These are phyloP conservation scores for Podilymbus podiceps DNA, from an alignment of 2,113 vertebrate genomes.

Conservation along the genomic window DNA sequence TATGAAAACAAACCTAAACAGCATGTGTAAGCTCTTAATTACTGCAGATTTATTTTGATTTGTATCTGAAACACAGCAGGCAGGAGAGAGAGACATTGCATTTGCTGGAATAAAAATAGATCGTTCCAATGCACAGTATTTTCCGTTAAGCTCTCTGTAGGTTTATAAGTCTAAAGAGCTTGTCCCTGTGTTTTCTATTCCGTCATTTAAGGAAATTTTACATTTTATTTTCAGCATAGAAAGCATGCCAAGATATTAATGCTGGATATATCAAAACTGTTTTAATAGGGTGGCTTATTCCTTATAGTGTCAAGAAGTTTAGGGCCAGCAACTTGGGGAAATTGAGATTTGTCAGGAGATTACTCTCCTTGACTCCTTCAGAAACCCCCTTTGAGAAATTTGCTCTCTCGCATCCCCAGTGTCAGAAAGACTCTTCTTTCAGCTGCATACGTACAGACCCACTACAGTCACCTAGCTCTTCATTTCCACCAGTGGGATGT, in stretches of 20 bases:
- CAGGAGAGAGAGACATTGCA: constrained; percentile 1
- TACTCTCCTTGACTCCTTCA: neutral
- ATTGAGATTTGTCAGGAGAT: neutral
- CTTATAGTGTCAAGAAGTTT: neutral
- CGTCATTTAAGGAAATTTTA: neutral
- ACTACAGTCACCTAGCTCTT: neutral
- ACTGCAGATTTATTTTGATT: constrained; percentile 68
- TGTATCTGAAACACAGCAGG: constrained; percentile 49
- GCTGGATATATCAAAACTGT: neutral
- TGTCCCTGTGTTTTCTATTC: neutral
- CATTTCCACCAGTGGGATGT: neutral
- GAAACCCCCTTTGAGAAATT: neutral
- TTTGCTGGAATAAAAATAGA: constrained; percentile 39
- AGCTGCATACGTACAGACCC: neutral
- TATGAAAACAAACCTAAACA: constrained; percentile 11
- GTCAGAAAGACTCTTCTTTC: neutral
- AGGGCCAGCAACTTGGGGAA: neutral
- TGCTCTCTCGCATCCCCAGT: neutral
- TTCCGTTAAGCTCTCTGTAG: constrained; percentile 11
- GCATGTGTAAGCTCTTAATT: constrained; percentile 59
- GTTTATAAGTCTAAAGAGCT: constrained; percentile 2
- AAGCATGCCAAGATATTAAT: neutral
- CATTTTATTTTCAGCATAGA: neutral
- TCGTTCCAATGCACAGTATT: constrained; percentile 29
- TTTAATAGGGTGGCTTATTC: neutral